phyloP scores from a whole-genome alignment of 2,797 vertebrate species.

The Tarsius wallacei region DNA sequence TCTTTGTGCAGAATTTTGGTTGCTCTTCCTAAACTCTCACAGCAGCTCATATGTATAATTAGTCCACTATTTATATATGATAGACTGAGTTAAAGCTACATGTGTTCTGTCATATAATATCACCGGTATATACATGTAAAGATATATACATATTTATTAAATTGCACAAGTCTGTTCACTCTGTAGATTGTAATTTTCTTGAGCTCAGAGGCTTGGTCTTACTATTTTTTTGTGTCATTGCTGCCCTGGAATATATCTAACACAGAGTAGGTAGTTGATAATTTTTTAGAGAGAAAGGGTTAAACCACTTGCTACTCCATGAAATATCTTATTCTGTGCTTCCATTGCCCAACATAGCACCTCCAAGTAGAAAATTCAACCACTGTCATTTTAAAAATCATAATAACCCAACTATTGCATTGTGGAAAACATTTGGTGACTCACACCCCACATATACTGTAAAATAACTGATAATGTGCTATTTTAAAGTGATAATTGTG shows the following conservation, averaged over 20 bases:
- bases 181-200: neutral
- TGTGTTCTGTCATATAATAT: neutral
- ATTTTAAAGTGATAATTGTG: constrained; percentile 68
- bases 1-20: neutral
- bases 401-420: constrained; percentile 44
- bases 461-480: constrained; percentile 51
- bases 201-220: neutral
- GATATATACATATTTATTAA: neutral
- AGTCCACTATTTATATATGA: neutral
- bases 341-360: constrained; percentile 20
- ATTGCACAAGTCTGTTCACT: neutral
- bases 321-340: constrained; percentile 30
- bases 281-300: neutral
- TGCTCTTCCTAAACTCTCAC: neutral
- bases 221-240: neutral
- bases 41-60: constrained; percentile 1
- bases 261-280: neutral
- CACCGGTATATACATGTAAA: neutral
- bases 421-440: constrained; percentile 56
- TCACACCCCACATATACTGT: constrained; percentile 64
- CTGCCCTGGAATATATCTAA: neutral
- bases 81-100: neutral
- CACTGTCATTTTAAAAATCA: constrained; percentile 61
- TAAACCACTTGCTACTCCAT: constrained; percentile 27
- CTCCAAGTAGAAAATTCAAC: constrained; percentile 60